Conservation (phyloP, 2,113 vertebrate species). For the Corapipo altera region DNA sequence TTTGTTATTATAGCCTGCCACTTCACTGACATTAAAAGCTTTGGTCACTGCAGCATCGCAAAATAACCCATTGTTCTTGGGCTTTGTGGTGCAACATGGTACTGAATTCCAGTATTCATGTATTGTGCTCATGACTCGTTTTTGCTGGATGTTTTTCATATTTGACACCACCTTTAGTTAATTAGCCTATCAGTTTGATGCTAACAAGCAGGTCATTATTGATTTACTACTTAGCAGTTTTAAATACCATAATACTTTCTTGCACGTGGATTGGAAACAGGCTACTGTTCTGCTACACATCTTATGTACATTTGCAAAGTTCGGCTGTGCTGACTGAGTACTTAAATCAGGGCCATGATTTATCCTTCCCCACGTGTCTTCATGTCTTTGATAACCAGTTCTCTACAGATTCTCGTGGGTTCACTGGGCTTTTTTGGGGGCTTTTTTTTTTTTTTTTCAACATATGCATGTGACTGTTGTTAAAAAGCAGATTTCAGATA, state of each 20-base stretch:
- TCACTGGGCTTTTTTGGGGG: not conserved
- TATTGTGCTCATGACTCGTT: not conserved
- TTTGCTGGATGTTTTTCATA: not conserved
- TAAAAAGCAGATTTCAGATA: not conserved
- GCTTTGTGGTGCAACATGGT: not conserved
- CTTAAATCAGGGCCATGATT: not conserved
- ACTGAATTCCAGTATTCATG: not conserved
- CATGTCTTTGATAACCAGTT: not conserved
- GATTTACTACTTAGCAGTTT: not conserved
- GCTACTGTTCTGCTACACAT: not conserved
- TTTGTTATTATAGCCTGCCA: slow-evolving; percentile 3
- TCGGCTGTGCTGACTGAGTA: not conserved
- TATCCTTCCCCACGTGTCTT: not conserved
- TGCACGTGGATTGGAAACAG: not conserved
- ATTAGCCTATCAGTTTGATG: not conserved
- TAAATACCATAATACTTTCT: not conserved
- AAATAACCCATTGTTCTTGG: not conserved
- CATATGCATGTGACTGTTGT: not conserved
- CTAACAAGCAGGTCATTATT: not conserved
- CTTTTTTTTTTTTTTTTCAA: too few species aligned
- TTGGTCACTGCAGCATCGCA: not conserved
- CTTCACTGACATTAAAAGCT: slow-evolving; percentile 46
- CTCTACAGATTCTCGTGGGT: not conserved
- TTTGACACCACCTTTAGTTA: not conserved
- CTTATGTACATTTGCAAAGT: not conserved